Percentiles rank a stretch among this genome's conserved stretches.
Evolutionary conservation across 1,140 invertebrate genomes (phyloP).

Genomic region (Andricus grossulariae): DNA sequence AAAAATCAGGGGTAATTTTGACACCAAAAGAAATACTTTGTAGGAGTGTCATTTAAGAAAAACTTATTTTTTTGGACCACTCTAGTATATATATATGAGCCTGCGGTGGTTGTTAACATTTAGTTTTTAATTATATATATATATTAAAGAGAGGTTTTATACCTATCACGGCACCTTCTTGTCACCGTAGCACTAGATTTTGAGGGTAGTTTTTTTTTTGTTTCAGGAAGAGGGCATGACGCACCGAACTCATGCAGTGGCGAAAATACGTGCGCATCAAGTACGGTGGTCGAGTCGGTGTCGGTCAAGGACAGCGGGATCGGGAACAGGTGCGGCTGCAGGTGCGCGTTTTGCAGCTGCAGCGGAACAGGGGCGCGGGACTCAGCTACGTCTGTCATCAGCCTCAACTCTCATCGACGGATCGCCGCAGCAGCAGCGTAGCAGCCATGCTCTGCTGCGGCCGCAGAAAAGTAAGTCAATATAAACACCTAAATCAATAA

Average conservation of each 20-base stretch:
- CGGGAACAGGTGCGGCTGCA: conserved; percentile 72
- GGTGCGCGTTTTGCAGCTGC: conserved; percentile 74
- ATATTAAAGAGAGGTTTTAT: too few species aligned
- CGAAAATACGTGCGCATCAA: conserved; percentile 77
- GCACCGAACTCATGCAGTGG: conserved; percentile 76
- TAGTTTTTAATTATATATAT: too few species aligned
- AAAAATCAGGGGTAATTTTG: too few species aligned
- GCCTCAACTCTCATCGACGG: conserved; percentile 67
- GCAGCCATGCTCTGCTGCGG: conserved; percentile 88
- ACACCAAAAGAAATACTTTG: too few species aligned
- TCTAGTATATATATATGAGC: too few species aligned
- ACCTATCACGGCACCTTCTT: too few species aligned
- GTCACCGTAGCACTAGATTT: not conserved
- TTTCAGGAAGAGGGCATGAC: conserved; percentile 73
- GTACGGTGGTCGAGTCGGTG: conserved; percentile 77
- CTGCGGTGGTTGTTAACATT: rapidly evolving
- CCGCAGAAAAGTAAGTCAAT: conserved; percentile 84
- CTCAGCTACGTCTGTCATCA: conserved; percentile 74
- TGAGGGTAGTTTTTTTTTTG: conserved; percentile 29
- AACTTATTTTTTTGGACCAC: too few species aligned
- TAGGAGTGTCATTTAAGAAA: too few species aligned
- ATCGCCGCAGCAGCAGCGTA: conserved; percentile 69
- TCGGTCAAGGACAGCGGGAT: conserved; percentile 73
- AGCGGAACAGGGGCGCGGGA: conserved; percentile 70
- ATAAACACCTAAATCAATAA: conserved; percentile 52